Evolutionary conservation across 2,888 invertebrate species (phyloP).

Genomic region (Leucania comma): DNA sequence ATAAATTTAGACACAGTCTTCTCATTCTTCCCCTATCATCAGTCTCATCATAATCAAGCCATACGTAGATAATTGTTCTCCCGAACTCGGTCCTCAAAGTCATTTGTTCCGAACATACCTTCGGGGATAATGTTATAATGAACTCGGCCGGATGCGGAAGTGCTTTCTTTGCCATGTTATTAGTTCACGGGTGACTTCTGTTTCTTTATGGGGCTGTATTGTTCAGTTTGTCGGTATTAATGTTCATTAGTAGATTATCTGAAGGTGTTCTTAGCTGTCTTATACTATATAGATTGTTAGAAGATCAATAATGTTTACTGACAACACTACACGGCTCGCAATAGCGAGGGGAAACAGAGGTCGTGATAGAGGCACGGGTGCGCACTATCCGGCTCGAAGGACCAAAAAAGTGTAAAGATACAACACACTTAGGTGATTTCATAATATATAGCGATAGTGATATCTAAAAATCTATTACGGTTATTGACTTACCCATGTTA

Average conservation of each 20-base stretch:
- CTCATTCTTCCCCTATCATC: not conserved
- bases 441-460: too few species aligned
- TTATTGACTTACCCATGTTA: too few species aligned
- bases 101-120: conserved; percentile 38
- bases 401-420: too few species aligned
- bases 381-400: too few species aligned
- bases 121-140: conserved; percentile 42
- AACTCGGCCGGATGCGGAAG: conserved; percentile 30
- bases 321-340: too few species aligned
- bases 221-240: conserved; percentile 12
- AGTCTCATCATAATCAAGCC: conserved; percentile 36
- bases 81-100: conserved; percentile 28
- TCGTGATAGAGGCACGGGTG: too few species aligned
- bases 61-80: conserved; percentile 27
- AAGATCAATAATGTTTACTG: too few species aligned
- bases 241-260: conserved; percentile 2
- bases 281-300: too few species aligned
- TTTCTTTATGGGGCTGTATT: conserved; percentile 14
- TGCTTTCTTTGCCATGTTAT: conserved; percentile 31
- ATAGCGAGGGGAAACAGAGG: too few species aligned
- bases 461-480: too few species aligned
- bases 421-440: too few species aligned
- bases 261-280: not conserved
- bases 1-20: not conserved
- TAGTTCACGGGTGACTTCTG: conserved; percentile 37